Conservation (phyloP, 2,113 vertebrate genomes). For the Hippocampus zosterae region DNA sequence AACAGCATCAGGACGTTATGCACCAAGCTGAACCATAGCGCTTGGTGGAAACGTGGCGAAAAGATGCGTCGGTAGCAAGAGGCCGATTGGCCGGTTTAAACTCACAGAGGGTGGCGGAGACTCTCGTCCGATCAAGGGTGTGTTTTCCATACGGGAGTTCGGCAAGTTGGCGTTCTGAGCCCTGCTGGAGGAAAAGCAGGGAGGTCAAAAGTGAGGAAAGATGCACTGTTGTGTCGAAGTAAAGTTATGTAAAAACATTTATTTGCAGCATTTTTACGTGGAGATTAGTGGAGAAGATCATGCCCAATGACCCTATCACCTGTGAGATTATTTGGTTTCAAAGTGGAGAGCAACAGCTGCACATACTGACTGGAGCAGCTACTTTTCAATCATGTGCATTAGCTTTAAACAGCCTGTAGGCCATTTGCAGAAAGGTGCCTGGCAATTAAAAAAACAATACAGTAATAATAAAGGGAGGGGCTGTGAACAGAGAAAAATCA, state of each 20-base stretch:
- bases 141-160: slow-evolving; percentile 98
- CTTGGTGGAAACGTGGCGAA: background rate
- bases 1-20: background rate
- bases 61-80: background rate
- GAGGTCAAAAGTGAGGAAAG: background rate
- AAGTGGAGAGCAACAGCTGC: slow-evolving; percentile 62
- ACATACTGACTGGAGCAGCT: background rate
- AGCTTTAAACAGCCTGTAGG: no score
- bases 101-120: slow-evolving; percentile 98
- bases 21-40: background rate
- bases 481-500: no score
- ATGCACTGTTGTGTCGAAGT: background rate
- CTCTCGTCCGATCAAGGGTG: slow-evolving; percentile 95
- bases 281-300: background rate
- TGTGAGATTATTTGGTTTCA: slow-evolving; percentile 43
- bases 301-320: slow-evolving; percentile 8
- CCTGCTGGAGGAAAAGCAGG: slow-evolving; percentile 66
- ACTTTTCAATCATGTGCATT: background rate
- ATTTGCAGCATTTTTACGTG: background rate
- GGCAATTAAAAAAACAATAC: no score
- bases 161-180: slow-evolving; percentile 98
- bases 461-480: no score
- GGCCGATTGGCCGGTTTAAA: slow-evolving; percentile 25
- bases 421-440: no score
- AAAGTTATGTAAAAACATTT: background rate